Evolutionary conservation across 2,888 invertebrate species (phyloP), one percentile per base, ranked within the genome.

Genomic region (Ellobium chinense): DNA sequence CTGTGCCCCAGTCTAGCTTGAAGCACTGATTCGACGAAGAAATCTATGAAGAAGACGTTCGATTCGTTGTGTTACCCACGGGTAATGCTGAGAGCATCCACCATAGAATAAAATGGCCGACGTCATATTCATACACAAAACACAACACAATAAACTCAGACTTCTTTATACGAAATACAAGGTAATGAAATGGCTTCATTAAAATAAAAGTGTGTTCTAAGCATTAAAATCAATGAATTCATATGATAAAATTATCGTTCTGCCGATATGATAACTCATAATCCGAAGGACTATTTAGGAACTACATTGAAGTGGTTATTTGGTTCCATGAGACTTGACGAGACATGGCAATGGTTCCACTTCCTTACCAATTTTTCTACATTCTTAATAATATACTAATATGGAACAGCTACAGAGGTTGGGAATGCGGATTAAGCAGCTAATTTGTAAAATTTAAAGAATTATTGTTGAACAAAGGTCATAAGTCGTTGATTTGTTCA

Each of bases 21-120:
- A n/a, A n/a, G n/a, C n/a, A n/a, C n/a, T n/a, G n/a, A n/a, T n/a
- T n/a, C n/a, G n/a, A n/a, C n/a, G n/a, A n/a, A n/a, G n/a, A n/a
- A n/a, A n/a, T n/a, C 66, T 31, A 66, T 24, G 39, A 39, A 66
- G 37, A 39, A 27, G 4, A 4, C 21, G 3, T n/a, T 12, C 24
- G 63, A 27, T 31, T 63, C 27, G 63, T 29, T 63, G 60, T 73
- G 24, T 18, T 29, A 63, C 37, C 21, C 74, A 62, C 74, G 24
- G 65, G n/a, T 37, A 36, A n/a, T 74, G 74, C 27, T 62, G 29
- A 74, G 39, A 37, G 29, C 60, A 63, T 74, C 74, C 74, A 63
- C 74, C 74, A 74, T 74, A 63, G 60, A 74, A 63, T 37, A 63
- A 74, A 62, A 74, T 74, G 74, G 74, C 74, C 29, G 74, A 74